phyloP scores from a whole-genome alignment of 92 coral and sea anemone species.

The Galaxea fascicularis region DNA sequence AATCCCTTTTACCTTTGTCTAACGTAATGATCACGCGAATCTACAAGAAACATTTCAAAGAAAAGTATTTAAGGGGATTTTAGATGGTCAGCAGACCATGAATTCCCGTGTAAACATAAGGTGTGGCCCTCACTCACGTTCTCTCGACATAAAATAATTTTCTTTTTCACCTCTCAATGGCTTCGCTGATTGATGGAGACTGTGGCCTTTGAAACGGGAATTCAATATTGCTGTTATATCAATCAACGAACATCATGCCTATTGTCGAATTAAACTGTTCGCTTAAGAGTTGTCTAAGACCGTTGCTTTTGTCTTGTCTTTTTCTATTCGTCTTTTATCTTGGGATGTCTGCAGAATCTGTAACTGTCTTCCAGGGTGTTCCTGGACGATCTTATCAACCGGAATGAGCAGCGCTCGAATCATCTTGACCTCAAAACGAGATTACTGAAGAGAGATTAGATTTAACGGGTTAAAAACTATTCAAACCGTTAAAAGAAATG shows the following conservation, averaged over 20 bases:
- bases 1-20: neutral
- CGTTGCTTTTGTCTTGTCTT: neutral
- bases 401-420: conserved; percentile 36
- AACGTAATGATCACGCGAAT: neutral
- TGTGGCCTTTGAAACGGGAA: conserved; percentile 1
- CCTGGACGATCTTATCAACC: conserved; percentile 12
- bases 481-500: conserved; percentile 40
- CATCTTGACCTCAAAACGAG: conserved; percentile 54
- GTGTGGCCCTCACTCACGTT: neutral
- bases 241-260: neutral
- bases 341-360: neutral
- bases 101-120: conserved; percentile 21
- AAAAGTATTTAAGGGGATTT: conserved; percentile 8
- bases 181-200: conserved; percentile 14
- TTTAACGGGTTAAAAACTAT: conserved; percentile 27
- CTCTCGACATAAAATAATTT: neutral
- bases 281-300: neutral
- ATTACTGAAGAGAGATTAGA: conserved; percentile 37
- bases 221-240: neutral
- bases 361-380: neutral
- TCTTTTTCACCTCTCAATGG: neutral
- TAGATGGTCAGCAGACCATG: conserved; percentile 14
- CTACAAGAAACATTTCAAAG: conserved; percentile 8
- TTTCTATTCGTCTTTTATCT: neutral
- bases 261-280: neutral